Percentiles rank a stretch among this genome's conserved stretches.
These are phyloP conservation scores for Pseudochirops cupreus DNA, from an alignment of 2,797 vertebrate species.

Conservation along the genomic window DNA sequence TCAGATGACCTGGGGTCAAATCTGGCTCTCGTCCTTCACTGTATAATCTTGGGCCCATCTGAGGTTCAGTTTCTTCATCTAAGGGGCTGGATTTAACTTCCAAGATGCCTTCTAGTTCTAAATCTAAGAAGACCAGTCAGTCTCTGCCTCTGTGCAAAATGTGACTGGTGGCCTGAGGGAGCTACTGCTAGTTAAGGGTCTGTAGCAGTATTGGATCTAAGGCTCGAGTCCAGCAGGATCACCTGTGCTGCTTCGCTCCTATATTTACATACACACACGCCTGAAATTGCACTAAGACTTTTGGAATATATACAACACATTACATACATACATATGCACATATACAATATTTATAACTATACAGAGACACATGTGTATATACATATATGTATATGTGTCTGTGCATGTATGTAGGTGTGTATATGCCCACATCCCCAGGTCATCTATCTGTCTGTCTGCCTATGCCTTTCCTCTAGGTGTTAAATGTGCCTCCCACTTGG, in stretches of 20 bases:
- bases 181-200: neutral
- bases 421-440: neutral
- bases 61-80: neutral
- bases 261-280: neutral
- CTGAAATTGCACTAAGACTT: neutral
- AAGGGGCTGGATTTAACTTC: neutral
- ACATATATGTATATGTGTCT: neutral
- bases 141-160: neutral
- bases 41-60: neutral
- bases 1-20: neutral
- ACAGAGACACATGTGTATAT: too few relatives aligned
- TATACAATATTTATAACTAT: neutral
- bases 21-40: neutral
- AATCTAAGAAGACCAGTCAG: neutral
- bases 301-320: neutral
- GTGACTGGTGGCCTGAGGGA: neutral
- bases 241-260: neutral
- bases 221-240: neutral
- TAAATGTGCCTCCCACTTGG: conserved; percentile 29
- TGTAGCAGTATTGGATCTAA: neutral
- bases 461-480: conserved; percentile 32
- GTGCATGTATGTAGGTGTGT: neutral
- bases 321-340: neutral
- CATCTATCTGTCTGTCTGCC: neutral
- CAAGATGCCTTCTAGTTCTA: neutral